Evolutionary conservation across 37 sponge, comb jelly and placozoan species (phyloP).

Genomic region (Ephydatia muelleri): DNA sequence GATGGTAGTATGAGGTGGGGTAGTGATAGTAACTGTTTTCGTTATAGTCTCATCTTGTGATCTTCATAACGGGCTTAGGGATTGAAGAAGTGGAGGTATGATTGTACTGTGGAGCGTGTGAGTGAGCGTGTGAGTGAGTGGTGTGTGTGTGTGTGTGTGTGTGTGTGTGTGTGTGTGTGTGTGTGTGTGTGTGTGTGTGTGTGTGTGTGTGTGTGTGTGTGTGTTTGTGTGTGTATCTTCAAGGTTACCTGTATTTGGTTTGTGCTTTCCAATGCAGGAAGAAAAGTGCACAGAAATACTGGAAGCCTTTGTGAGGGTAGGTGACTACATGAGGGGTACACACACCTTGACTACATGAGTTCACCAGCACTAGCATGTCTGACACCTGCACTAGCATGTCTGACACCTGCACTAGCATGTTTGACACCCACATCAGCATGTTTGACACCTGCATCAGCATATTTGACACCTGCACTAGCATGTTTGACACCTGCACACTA

Average conservation of each 20-base stretch:
- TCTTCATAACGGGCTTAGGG: slow-evolving; percentile 44
- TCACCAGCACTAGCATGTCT: background rate
- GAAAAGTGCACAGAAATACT: slow-evolving; percentile 33
- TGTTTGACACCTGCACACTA: background rate
- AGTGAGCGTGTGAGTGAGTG: slow-evolving; percentile 3
- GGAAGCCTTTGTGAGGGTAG: slow-evolving; percentile 51
- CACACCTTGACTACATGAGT: background rate
- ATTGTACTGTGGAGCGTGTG: background rate
- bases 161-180: background rate
- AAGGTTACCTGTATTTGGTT: background rate
- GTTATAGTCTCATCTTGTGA: slow-evolving; percentile 67
- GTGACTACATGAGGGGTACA: background rate
- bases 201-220: slow-evolving; percentile 23
- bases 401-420: background rate
- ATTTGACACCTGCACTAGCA: background rate
- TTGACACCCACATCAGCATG: background rate
- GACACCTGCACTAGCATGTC: background rate
- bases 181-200: background rate
- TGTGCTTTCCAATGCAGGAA: background rate
- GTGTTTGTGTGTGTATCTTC: slow-evolving; percentile 16
- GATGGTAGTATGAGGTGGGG: no score
- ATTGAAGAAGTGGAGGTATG: background rate
- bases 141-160: slow-evolving; percentile 2
- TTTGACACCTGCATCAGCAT: background rate
- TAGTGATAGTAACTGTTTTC: background rate